Evolutionary conservation across 1,140 invertebrate species (phyloP).

Genomic region (Nephila pilipes): DNA sequence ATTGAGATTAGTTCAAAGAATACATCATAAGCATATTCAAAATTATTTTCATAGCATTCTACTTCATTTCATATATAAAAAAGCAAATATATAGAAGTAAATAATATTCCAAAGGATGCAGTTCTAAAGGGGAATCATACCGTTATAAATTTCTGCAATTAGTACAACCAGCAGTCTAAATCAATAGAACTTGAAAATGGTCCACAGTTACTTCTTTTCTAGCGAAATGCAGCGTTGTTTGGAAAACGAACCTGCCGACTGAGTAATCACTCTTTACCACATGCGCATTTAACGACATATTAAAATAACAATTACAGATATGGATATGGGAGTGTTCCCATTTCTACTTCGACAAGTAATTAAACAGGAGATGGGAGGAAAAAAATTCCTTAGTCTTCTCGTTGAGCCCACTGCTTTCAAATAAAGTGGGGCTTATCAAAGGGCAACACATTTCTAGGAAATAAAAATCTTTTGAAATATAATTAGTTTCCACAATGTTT

Average conservation of each 20-base stretch:
- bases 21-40: too few species aligned
- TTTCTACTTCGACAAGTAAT: conserved; percentile 37
- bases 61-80: too few species aligned
- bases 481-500: conserved; percentile 56
- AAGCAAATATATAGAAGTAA: too few species aligned
- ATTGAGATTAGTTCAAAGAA: too few species aligned
- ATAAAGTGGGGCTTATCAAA: conserved; percentile 54
- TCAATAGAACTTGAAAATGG: not conserved
- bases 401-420: not conserved
- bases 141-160: not conserved
- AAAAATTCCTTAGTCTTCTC: not conserved
- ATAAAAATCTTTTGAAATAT: conserved; percentile 49
- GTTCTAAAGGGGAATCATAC: not conserved
- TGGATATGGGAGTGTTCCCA: not conserved
- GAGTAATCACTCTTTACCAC: conserved; percentile 29
- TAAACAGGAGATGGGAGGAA: not conserved
- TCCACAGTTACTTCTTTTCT: not conserved
- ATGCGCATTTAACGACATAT: not conserved
- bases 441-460: conserved; percentile 41
- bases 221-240: not conserved
- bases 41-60: too few species aligned
- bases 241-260: not conserved
- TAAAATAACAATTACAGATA: conserved; percentile 43
- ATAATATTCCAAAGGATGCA: too few species aligned
- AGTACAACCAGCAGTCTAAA: not conserved